Evolutionary conservation across 2,113 vertebrate species (phyloP).

Genomic region (Ibidorhyncha struthersii): DNA sequence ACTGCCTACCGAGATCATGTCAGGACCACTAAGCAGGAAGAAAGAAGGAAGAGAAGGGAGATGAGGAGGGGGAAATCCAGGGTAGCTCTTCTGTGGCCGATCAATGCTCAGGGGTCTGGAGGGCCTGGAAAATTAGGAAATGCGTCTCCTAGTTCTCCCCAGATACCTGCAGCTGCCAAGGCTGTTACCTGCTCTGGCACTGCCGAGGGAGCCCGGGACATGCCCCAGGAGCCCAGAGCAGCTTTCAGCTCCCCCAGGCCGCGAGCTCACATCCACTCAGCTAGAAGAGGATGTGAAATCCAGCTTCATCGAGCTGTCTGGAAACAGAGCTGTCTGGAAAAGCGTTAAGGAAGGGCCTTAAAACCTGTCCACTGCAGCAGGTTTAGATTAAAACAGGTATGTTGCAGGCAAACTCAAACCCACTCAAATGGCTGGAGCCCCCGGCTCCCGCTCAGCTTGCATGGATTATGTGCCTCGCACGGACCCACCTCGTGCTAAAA

Average conservation of each 20-base stretch:
- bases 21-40: not conserved
- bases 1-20: not conserved
- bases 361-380: constrained; percentile 22
- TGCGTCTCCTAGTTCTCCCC: not conserved
- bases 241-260: not conserved
- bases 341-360: not conserved
- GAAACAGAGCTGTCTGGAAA: constrained; percentile 57
- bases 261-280: not conserved
- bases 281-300: constrained; percentile 36
- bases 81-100: not conserved
- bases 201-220: not conserved
- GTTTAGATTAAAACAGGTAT: constrained; percentile 47
- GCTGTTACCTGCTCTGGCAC: not conserved
- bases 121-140: not conserved
- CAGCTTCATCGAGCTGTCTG: not conserved
- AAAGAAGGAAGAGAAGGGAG: not conserved
- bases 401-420: not conserved
- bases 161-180: not conserved
- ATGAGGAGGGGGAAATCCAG: not conserved
- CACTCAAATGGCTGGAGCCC: not conserved
- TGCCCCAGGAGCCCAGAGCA: rapidly evolving
- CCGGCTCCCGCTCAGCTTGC: rapidly evolving
- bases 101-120: not conserved
- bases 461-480: not conserved
- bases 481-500: not conserved